These are phyloP conservation scores for Macrosteles quadrilineatus DNA, from an alignment of 1,140 invertebrate genomes.

Conservation along the genomic window DNA sequence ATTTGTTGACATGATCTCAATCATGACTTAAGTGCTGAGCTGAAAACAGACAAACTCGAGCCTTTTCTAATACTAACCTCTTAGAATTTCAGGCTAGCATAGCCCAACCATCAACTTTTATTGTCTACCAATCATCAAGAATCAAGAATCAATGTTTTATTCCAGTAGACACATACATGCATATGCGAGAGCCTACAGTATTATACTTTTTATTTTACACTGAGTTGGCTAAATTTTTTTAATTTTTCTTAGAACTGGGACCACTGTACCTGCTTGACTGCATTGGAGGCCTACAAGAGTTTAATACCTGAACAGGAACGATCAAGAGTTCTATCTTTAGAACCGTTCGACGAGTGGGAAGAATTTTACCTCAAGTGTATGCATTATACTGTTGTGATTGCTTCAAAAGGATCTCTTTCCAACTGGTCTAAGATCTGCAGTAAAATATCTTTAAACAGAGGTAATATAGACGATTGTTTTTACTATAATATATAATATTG, in stretches of 20 bases:
- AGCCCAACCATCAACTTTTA: too few species aligned
- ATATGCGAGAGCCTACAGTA: too few species aligned
- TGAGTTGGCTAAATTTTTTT: conserved; percentile 2
- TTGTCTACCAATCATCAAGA: too few species aligned
- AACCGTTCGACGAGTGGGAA: conserved; percentile 61
- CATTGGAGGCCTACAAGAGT: conserved; percentile 51
- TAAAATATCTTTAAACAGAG: not conserved
- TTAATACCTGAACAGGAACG: conserved; percentile 48
- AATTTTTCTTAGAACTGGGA: conserved; percentile 52
- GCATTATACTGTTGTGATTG: conserved; percentile 55
- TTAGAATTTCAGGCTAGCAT: too few species aligned
- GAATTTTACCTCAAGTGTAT: conserved; percentile 56
- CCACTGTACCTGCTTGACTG: conserved; percentile 46
- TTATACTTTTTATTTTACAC: too few species aligned
- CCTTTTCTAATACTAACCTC: too few species aligned
- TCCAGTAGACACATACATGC: too few species aligned
- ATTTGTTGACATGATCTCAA: not conserved
- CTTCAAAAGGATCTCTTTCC: conserved; percentile 11
- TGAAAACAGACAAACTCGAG: too few species aligned
- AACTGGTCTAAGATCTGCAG: conserved; percentile 6
- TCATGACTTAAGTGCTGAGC: not conserved
- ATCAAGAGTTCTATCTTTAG: conserved; percentile 49
- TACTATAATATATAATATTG: too few species aligned
- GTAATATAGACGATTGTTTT: not conserved
- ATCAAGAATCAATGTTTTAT: too few species aligned